Percentiles rank a stretch among this genome's conserved stretches.
These are phyloP conservation scores for Hypotaenidia okinawae DNA, from an alignment of 2,797 vertebrate species.

Conservation along the genomic window DNA sequence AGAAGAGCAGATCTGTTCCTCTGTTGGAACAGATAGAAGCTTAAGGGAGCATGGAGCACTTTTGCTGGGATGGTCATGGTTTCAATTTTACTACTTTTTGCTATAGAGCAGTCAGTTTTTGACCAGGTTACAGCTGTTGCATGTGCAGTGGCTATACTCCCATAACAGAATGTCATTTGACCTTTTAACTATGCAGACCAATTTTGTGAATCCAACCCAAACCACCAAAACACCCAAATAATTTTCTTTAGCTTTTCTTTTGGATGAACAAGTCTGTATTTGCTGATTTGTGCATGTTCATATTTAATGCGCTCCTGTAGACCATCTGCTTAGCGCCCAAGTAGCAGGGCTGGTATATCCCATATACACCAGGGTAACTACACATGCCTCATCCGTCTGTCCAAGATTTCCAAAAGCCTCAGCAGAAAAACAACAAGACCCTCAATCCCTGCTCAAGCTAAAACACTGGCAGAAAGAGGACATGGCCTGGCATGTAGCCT, in stretches of 20 bases:
- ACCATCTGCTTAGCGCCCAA: background rate
- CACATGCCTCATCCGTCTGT: fast-evolving
- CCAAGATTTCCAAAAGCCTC: background rate
- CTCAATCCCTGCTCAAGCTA: background rate
- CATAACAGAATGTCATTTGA: background rate
- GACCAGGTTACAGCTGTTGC: background rate
- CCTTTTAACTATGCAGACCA: background rate
- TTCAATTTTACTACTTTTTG: background rate
- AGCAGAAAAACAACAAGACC: background rate
- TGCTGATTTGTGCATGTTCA: background rate
- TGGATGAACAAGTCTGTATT: background rate
- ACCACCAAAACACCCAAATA: background rate
- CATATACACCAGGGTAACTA: background rate
- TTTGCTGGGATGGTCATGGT: background rate
- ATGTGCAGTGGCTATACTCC: background rate
- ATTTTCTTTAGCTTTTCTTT: background rate
- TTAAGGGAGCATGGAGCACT: background rate
- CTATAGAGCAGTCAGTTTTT: background rate
- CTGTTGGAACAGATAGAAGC: background rate
- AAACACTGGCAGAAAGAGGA: background rate
- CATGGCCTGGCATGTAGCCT: background rate
- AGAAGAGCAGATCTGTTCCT: background rate
- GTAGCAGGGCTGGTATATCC: background rate
- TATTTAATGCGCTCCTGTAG: background rate
- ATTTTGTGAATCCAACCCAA: background rate